Evolutionary conservation across 2,888 invertebrate genomes (phyloP), one percentile per base, ranked within the genome.

Genomic region (Eutolmus rufibarbis): DNA sequence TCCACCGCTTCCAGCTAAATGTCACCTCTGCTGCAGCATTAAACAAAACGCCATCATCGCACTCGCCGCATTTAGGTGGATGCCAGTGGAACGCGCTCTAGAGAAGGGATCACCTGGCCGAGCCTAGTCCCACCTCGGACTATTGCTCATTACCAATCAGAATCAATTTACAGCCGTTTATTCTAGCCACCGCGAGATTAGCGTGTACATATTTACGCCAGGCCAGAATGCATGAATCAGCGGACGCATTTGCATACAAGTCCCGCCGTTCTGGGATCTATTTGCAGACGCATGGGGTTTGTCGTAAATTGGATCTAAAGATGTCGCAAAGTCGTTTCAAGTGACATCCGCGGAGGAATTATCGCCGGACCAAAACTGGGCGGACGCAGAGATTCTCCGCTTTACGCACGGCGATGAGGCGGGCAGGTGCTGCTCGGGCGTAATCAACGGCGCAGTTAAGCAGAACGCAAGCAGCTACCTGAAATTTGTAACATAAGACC

Each of bases 91-190:
- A 23, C 9, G 66, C 28, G 66, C 9, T 51, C 31, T 9, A 37
- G 82, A 37, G 82, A 82, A 82, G 56, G 82, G 82, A 57, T 56
- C 57, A 8, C 37, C 19, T 12, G 23, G 81, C 51, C 34, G 46
- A 81, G 81, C 57, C 31, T 66, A 19, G 40, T 57, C 82, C 82
- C 82, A 82, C 82, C 82, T 40, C 34, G 23, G 40, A 19, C 28
- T n/a, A 66, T 57, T 66, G 66, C 66, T 57, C 66, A 66, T 82
- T 82, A 34, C 82, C 82, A 82, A 82, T 82, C 82, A 82, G 82
- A 82, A 82, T 82, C 82, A 66, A 82, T 57, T 82, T 82, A 82
- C 82, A 82, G 66, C 34, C 82, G 14, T 19, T 66, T 34, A 66
- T 82, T 82, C 82, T 66, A 82, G 66, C 66, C 66, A 82, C 57